Base-by-base conservation (phyloP, 2,113 vertebrate species). In the Sterna hirundo region DNA sequence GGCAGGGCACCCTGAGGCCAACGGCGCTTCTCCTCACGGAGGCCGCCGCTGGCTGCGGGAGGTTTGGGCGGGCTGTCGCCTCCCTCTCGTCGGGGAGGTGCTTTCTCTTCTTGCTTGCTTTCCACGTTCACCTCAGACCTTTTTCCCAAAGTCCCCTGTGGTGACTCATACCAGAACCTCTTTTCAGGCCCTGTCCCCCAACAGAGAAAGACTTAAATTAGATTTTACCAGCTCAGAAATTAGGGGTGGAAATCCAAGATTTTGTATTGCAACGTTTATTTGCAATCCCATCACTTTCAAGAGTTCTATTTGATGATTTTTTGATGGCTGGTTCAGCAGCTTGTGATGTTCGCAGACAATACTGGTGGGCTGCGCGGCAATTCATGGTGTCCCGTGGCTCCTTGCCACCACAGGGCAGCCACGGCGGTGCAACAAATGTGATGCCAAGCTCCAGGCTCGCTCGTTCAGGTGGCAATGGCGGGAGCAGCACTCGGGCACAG, bases 21-120 rank as follows among this genome's bases (percentile, higher is more conserved):
- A 11, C 8, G 0, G 6, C 2, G 1, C 3, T 3, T 7, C 46
- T 17, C 4, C 9, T 15, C 4, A 2, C 6, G 3, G 75, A 3
- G 26, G 17, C 23, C 1, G 49, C 1, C 1, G 1, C 40, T 16
- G n/a, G n/a, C 15, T 5, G 3, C 16, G 4, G n/a, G 13, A 1
- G 6, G 10, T 11, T 17, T 4, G 32, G 26, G 20, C 3, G 58
- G 30, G 32, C 27, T 10, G 21, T 30, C 3, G 4, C 32, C 22
- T 38, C 32, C 19, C 9, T 13, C 26, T 30, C 16, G 3, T 13
- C 10, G 9, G 5, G 16, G 23, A 30, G 11, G 13, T 22, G 30
- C 4, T n/a, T 68, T 61, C 36, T 10, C 5, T 23, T 18, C 11
- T 40, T 15, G 11, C 40, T 54, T 5, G 15, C 13, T 9, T 38